Evolutionary conservation across 2,888 invertebrate genomes (phyloP).

Genomic region (Chrysopilus asiliformis): DNA sequence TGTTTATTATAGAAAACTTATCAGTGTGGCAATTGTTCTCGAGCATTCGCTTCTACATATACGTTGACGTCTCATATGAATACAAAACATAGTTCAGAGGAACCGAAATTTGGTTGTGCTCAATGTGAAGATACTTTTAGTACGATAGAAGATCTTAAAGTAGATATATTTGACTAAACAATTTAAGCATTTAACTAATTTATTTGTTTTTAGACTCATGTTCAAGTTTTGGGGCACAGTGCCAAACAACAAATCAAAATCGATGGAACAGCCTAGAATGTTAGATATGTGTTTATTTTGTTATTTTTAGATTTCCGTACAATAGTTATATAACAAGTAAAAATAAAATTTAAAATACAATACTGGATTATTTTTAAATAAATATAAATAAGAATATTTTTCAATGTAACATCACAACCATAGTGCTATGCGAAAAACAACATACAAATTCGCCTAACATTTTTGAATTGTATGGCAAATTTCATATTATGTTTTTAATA

Average conservation of each 20-base stretch:
- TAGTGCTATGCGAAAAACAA: no score
- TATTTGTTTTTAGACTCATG: conserved; percentile 7
- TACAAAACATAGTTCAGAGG: conserved; percentile 33
- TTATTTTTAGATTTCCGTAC: no score
- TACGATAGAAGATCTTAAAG: conserved; percentile 45
- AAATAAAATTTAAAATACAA: no score
- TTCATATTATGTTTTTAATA: no score
- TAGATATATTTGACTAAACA: conserved; percentile 15
- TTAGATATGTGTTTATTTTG: no score
- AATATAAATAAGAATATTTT: no score
- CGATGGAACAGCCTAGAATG: background rate
- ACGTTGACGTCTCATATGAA: conserved; percentile 31
- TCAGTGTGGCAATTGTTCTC: conserved; percentile 36
- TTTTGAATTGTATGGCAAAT: no score
- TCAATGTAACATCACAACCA: no score
- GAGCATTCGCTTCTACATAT: conserved; percentile 29
- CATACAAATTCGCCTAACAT: no score
- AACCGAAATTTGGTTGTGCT: conserved; percentile 36
- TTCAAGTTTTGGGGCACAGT: conserved; percentile 3
- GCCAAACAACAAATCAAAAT: background rate
- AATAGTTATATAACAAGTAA: no score
- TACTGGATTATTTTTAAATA: no score
- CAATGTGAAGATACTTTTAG: conserved; percentile 45
- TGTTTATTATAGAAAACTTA: conserved; percentile 20
- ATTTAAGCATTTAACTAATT: background rate